Evolutionary conservation across 92 coral and sea anemone species (phyloP).

Genomic region (Epizoanthus stellaris): DNA sequence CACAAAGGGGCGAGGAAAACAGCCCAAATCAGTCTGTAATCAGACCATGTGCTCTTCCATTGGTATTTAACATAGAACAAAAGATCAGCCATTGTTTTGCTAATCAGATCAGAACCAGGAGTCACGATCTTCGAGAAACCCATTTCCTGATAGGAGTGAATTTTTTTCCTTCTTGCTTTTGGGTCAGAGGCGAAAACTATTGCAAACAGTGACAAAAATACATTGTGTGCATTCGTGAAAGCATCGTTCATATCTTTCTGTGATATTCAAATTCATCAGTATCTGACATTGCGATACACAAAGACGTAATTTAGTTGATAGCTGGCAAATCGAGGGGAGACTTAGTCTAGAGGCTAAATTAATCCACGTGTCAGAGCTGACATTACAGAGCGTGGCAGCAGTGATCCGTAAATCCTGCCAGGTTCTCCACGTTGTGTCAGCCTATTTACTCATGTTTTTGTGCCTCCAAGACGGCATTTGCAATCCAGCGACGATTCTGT

Average conservation of each 20-base stretch:
- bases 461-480: neutral
- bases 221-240: neutral
- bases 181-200: neutral
- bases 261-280: neutral
- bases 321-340: slow-evolving; percentile 20
- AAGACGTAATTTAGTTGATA: neutral
- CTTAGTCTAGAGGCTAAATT: slow-evolving; percentile 27
- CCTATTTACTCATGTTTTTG: neutral
- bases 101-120: slow-evolving; percentile 20
- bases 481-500: neutral
- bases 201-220: neutral
- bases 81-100: slow-evolving; percentile 47
- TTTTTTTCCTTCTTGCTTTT: neutral
- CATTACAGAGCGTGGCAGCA: slow-evolving; percentile 40
- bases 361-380: slow-evolving; percentile 17
- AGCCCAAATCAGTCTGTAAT: slow-evolving; percentile 11
- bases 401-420: slow-evolving; percentile 28
- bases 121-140: slow-evolving; percentile 21
- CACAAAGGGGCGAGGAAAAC: slow-evolving; percentile 25
- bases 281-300: slow-evolving; percentile 6
- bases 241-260: neutral
- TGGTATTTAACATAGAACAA: slow-evolving; percentile 51
- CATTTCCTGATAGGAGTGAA: slow-evolving; percentile 21
- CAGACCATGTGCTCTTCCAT: slow-evolving; percentile 45
- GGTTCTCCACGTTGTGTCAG: too few relatives aligned